These are phyloP conservation scores for Encarsia formosa DNA, from an alignment of 2,888 invertebrate species.

Conservation along the genomic window DNA sequence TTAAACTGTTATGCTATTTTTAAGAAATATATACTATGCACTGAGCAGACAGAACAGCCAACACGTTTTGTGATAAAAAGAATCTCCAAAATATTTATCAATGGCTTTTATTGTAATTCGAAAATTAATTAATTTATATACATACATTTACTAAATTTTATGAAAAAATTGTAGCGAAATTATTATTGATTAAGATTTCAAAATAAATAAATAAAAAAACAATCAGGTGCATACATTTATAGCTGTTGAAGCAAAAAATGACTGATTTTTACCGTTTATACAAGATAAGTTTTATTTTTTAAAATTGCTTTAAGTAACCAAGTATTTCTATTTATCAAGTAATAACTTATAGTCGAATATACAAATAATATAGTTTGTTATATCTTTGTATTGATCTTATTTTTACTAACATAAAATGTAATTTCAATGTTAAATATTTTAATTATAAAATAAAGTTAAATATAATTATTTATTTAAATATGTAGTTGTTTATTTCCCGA, in stretches of 20 bases:
- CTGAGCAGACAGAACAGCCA: slow-evolving; percentile 14
- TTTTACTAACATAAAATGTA: slow-evolving; percentile 22
- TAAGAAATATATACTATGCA: slow-evolving; percentile 3
- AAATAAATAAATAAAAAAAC: not conserved
- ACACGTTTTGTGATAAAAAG: slow-evolving; percentile 22
- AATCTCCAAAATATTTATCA: slow-evolving; percentile 25
- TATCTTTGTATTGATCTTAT: slow-evolving; percentile 16
- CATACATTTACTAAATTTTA: not conserved
- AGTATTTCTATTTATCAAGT: not conserved
- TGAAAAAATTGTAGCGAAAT: not conserved
- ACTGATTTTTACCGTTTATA: slow-evolving; percentile 27
- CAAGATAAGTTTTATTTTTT: slow-evolving; percentile 6
- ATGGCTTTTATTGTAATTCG: slow-evolving; percentile 14
- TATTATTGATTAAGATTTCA: not conserved
- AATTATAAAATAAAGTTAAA: slow-evolving; percentile 10
- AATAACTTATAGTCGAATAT: not conserved
- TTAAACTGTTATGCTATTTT: slow-evolving; percentile 7
- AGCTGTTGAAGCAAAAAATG: slow-evolving; percentile 10
- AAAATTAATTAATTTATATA: slow-evolving; percentile 13
- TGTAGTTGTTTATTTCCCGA: too few species aligned
- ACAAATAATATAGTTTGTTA: slow-evolving; percentile 13
- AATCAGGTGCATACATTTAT: slow-evolving; percentile 11
- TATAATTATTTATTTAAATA: too few species aligned
- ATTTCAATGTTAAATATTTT: slow-evolving; percentile 8
- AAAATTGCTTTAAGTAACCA: slow-evolving; percentile 5